Percentiles rank a stretch among this genome's conserved stretches.
phyloP scores from a whole-genome alignment of 2,888 invertebrate species.

The Eumerus sabulonum region DNA sequence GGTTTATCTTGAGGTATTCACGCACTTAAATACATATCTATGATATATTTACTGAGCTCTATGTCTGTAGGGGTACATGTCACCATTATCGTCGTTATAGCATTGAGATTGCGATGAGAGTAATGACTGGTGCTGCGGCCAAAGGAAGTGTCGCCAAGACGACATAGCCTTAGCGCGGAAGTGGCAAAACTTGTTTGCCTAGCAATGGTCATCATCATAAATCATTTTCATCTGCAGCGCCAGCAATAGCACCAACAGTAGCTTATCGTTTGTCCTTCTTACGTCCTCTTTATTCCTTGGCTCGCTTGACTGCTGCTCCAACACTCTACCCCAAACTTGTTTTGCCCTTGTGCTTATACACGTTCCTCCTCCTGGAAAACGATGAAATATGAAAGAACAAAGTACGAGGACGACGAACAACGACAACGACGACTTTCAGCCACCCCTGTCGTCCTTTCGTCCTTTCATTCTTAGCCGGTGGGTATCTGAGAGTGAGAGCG shows the following conservation, averaged over 20 bases:
- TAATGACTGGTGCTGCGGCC: slow-evolving; percentile 18
- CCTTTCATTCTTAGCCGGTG: too few relatives aligned
- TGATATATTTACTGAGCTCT: too few relatives aligned
- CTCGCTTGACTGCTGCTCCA: too few relatives aligned
- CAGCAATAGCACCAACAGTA: not conserved
- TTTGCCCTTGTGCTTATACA: too few relatives aligned
- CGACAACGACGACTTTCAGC: too few relatives aligned
- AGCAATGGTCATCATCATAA: slow-evolving; percentile 68
- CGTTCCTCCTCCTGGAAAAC: slow-evolving; percentile 30
- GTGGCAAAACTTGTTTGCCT: slow-evolving; percentile 57
- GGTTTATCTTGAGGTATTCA: too few relatives aligned
- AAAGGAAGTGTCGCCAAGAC: slow-evolving; percentile 62
- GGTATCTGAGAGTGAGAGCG: not conserved
- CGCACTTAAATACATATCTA: too few relatives aligned
- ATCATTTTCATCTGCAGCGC: slow-evolving; percentile 62
- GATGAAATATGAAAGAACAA: slow-evolving; percentile 48
- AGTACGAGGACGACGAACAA: not conserved
- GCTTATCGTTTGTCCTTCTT: slow-evolving; percentile 3
- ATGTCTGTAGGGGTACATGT: not conserved
- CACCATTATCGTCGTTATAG: not conserved
- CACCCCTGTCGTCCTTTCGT: too few relatives aligned
- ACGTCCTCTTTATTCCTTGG: not conserved
- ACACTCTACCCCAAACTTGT: too few relatives aligned
- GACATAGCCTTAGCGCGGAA: slow-evolving; percentile 57
- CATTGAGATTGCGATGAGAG: too few relatives aligned